Conservation (phyloP, 2,797 vertebrate species). For the Gadopsis bispinosus region DNA sequence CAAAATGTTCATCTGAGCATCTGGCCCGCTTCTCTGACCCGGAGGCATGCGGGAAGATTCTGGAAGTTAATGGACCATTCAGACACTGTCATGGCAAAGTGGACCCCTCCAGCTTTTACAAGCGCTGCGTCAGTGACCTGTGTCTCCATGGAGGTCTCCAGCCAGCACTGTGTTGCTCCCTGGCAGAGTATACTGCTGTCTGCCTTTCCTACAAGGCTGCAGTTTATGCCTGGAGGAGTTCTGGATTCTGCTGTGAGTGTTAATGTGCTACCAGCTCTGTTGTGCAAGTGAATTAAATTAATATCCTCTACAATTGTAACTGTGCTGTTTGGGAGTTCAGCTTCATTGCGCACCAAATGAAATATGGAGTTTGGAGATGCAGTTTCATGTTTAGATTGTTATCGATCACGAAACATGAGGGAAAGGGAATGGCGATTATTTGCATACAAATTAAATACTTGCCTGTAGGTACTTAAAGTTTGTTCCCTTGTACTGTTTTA, state of each 20-base stretch:
- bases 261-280: constrained; percentile 53
- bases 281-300: constrained; percentile 64
- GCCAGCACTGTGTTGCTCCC: constrained; percentile 62
- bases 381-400: constrained; percentile 54
- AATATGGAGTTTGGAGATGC: constrained; percentile 61
- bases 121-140: constrained; percentile 73
- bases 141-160: constrained; percentile 70
- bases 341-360: constrained; percentile 69
- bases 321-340: constrained; percentile 63
- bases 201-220: constrained; percentile 65
- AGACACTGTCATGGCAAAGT: constrained; percentile 71
- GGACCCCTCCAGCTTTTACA: constrained; percentile 69
- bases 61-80: constrained; percentile 77
- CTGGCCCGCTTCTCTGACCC: constrained; percentile 58
- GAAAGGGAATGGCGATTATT: constrained; percentile 27
- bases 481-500: constrained; percentile 29
- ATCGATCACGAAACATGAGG: constrained; percentile 49
- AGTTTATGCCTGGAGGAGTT: constrained; percentile 70
- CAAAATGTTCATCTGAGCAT: constrained; percentile 64
- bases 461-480: constrained; percentile 21
- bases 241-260: constrained; percentile 72
- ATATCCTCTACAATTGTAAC: constrained; percentile 60
- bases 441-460: constrained; percentile 43
- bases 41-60: constrained; percentile 60
- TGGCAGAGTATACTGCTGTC: constrained; percentile 67